A percentile compares a stretch with the other conserved stretches of the same genome.
phyloP scores from a whole-genome alignment of 1,140 invertebrate genomes.

The Formica exsecta region DNA sequence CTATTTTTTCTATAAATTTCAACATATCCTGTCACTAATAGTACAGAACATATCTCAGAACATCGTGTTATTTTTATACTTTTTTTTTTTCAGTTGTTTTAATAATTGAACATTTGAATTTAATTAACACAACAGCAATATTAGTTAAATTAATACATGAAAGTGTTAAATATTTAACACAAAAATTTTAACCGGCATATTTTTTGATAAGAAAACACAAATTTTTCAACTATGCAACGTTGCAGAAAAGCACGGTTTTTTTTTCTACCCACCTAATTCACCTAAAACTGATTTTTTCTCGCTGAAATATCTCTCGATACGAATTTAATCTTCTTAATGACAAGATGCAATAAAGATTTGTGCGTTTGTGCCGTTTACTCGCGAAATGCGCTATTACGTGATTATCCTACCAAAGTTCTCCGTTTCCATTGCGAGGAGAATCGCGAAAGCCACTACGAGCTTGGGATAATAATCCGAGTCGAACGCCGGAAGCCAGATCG shows the following conservation, averaged over 20 bases:
- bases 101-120: no score
- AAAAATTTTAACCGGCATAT: no score
- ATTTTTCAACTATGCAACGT: neutral
- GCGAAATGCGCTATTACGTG: conserved; percentile 12
- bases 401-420: neutral
- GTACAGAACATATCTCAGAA: no score
- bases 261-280: neutral
- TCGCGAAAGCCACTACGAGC: neutral
- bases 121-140: no score
- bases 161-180: no score
- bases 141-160: no score
- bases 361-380: neutral
- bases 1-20: no score
- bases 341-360: neutral
- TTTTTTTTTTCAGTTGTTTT: no score
- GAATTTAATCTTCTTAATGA: neutral
- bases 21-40: no score
- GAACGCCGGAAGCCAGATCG: neutral
- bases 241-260: neutral
- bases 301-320: neutral
- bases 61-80: no score
- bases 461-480: neutral
- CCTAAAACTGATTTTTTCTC: neutral
- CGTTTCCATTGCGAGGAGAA: neutral
- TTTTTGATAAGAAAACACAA: no score